Conservation (phyloP, 2,113 vertebrate genomes). For the Oncorhynchus gorbuscha region DNA sequence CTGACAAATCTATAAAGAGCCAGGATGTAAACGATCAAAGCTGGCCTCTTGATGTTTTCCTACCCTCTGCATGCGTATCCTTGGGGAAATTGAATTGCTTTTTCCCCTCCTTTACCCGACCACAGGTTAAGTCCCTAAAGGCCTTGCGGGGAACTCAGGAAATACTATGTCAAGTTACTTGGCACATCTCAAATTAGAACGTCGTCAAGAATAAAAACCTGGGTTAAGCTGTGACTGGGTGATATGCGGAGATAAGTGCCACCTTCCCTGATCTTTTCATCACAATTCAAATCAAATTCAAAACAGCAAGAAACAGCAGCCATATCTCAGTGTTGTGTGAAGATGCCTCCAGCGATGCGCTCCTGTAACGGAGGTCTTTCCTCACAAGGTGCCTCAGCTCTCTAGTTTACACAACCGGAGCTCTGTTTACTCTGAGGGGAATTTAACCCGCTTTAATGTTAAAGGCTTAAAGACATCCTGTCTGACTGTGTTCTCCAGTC, state of each 20-base stretch:
- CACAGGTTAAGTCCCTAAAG: slow-evolving; percentile 66
- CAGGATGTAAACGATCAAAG: slow-evolving; percentile 53
- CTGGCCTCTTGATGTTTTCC: slow-evolving; percentile 64
- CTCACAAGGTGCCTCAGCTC: slow-evolving; percentile 56
- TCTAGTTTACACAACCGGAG: slow-evolving; percentile 49
- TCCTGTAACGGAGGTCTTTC: slow-evolving; percentile 61
- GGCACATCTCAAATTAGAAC: slow-evolving; percentile 62
- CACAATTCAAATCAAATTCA: slow-evolving; percentile 75
- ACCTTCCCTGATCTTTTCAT: slow-evolving; percentile 68
- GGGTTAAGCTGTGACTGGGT: slow-evolving; percentile 59
- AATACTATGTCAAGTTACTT: slow-evolving; percentile 62
- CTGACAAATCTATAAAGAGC: slow-evolving; percentile 59
- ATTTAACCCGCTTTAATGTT: slow-evolving; percentile 63
- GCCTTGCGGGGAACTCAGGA: slow-evolving; percentile 49
- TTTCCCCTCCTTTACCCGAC: slow-evolving; percentile 38
- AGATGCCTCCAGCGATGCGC: slow-evolving; percentile 70
- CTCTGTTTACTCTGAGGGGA: slow-evolving; percentile 69
- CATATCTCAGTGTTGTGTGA: slow-evolving; percentile 71
- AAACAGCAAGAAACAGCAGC: slow-evolving; percentile 70
- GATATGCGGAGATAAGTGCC: slow-evolving; percentile 17
- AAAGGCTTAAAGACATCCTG: slow-evolving; percentile 33
- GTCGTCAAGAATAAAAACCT: slow-evolving; percentile 39
- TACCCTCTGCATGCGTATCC: slow-evolving; percentile 65
- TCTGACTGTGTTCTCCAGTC: slow-evolving; percentile 31
- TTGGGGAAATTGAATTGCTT: slow-evolving; percentile 56